Conservation (phyloP, 2,113 vertebrate species). For the Cebidichthys violaceus region DNA sequence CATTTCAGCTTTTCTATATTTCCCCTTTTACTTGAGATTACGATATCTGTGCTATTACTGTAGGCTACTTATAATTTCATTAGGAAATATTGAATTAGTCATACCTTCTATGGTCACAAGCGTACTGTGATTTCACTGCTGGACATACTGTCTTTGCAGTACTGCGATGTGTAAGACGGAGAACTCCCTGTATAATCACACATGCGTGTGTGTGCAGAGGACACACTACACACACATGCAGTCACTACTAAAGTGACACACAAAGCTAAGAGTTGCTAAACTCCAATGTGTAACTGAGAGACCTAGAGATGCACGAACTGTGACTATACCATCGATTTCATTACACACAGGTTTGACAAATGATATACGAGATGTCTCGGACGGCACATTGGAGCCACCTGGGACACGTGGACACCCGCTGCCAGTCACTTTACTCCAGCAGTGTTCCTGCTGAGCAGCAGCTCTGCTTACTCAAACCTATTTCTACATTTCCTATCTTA, state of each 20-base stretch:
- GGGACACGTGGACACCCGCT: conserved; percentile 13
- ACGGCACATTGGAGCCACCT: conserved; percentile 14
- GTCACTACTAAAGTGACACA: background rate
- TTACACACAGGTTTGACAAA: conserved; percentile 6
- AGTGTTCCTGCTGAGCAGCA: conserved; percentile 14
- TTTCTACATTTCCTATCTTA: conserved; percentile 25
- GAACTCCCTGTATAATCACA: background rate
- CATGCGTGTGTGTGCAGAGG: no score
- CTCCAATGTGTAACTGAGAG: conserved; percentile 13
- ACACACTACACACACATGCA: no score
- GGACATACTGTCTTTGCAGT: background rate
- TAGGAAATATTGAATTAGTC: background rate
- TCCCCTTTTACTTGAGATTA: background rate
- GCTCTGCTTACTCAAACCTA: conserved; percentile 23
- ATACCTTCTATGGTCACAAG: background rate
- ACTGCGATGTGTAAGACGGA: background rate
- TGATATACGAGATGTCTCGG: conserved; percentile 3
- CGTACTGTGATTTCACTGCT: background rate
- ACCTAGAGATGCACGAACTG: conserved; percentile 9
- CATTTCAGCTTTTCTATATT: background rate
- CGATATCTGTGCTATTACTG: background rate
- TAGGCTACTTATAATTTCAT: background rate
- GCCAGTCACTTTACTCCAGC: conserved; percentile 40
- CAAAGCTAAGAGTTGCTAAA: background rate
- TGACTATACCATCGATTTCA: background rate